Percentiles rank a stretch among this genome's conserved stretches.
phyloP scores from a whole-genome alignment of 2,113 vertebrate species.

The Melospiza melodia region DNA sequence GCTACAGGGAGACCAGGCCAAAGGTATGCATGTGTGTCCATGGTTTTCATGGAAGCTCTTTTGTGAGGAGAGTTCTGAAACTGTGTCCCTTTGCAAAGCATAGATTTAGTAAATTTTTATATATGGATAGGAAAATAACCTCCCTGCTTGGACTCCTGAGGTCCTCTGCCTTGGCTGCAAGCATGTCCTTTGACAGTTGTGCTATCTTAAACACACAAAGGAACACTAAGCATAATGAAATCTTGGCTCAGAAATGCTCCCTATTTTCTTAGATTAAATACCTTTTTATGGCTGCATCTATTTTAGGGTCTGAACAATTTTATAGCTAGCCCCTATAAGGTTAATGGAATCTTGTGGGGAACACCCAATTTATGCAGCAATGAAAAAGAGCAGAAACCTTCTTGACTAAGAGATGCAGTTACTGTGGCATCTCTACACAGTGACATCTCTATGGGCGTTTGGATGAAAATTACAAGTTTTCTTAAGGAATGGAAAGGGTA shows the following conservation, averaged over 20 bases:
- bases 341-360: slow-evolving; percentile 34
- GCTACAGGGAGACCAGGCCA: neutral
- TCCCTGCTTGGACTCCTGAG: neutral
- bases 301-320: slow-evolving; percentile 40
- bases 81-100: rapidly evolving
- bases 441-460: neutral
- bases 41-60: neutral
- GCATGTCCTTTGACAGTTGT: slow-evolving; percentile 20
- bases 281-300: slow-evolving; percentile 29
- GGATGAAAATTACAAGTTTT: neutral
- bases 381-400: neutral
- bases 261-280: slow-evolving; percentile 45
- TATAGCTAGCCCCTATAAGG: neutral
- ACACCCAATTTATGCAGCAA: slow-evolving; percentile 13
- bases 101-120: neutral
- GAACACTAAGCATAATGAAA: neutral
- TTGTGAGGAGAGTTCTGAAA: neutral
- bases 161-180: slow-evolving; percentile 21
- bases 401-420: neutral
- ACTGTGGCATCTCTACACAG: neutral
- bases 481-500: neutral
- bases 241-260: slow-evolving; percentile 27
- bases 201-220: slow-evolving; percentile 21
- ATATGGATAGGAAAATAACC: neutral
- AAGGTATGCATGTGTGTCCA: rapidly evolving